Evolutionary conservation across 1,140 invertebrate species (phyloP).

Genomic region (Meloidogyne exigua): DNA sequence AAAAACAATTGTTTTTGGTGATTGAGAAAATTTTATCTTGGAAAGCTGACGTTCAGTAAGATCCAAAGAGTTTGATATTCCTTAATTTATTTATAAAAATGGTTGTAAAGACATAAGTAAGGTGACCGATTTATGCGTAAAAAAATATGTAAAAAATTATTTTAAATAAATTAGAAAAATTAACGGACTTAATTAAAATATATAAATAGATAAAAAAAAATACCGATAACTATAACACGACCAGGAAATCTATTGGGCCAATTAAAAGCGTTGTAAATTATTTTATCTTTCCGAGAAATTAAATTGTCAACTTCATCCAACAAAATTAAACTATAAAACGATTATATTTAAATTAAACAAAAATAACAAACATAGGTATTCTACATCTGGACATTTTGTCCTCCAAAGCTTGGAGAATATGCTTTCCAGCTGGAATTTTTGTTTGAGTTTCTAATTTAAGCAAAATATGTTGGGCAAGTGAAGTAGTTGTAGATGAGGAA

Average conservation of each 20-base stretch:
- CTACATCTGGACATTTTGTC: constrained; percentile 27
- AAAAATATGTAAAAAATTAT: too few relatives aligned
- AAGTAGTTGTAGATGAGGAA: constrained; percentile 11
- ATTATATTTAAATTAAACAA: not conserved
- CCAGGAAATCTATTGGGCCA: constrained; percentile 77
- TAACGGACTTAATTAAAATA: too few relatives aligned
- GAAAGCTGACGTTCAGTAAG: constrained; percentile 85
- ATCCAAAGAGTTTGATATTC: constrained; percentile 88
- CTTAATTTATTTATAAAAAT: too few relatives aligned
- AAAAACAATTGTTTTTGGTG: constrained; percentile 77
- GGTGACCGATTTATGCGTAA: too few relatives aligned
- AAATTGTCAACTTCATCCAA: constrained; percentile 95
- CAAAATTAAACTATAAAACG: constrained; percentile 74
- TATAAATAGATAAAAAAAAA: constrained; percentile 7
- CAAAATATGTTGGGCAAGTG: constrained; percentile 1
- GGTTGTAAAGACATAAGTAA: too few relatives aligned
- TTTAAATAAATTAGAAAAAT: too few relatives aligned
- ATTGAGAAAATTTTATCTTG: constrained; percentile 71
- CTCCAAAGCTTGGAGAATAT: not conserved
- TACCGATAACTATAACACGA: constrained; percentile 79
- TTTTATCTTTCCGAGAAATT: constrained; percentile 77
- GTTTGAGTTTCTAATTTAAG: constrained; percentile 5
- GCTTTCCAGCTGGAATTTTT: not conserved
- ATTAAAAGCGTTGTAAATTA: constrained; percentile 88
- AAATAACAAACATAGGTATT: constrained; percentile 23